These are phyloP conservation scores for Papilio xuthus DNA, from an alignment of 1,140 invertebrate genomes.

Conservation along the genomic window DNA sequence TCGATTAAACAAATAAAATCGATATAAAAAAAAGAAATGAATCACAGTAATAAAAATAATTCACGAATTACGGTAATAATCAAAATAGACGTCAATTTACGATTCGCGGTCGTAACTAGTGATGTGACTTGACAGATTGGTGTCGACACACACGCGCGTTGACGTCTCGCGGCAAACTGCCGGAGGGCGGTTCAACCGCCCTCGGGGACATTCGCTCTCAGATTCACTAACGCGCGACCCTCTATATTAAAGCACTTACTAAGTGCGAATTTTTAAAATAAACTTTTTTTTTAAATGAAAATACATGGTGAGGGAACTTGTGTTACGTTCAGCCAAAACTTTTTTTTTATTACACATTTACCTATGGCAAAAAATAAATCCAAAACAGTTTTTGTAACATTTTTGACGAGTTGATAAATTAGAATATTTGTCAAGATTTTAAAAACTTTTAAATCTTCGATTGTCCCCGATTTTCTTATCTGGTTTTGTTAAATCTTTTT, in stretches of 20 bases:
- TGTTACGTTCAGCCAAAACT: background rate
- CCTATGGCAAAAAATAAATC: background rate
- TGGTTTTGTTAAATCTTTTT: constrained; percentile 5
- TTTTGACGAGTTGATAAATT: background rate
- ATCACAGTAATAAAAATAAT: background rate
- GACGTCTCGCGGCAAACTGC: constrained; percentile 66
- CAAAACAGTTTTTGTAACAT: background rate
- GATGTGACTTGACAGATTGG: constrained; percentile 17
- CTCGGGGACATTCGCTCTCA: constrained; percentile 54
- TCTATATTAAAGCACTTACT: constrained; percentile 43
- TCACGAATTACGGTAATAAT: background rate
- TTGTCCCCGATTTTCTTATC: constrained; percentile 26
- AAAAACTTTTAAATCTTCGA: background rate
- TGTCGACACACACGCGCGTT: constrained; percentile 56
- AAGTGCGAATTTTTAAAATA: constrained; percentile 37
- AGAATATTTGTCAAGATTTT: background rate
- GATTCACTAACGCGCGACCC: constrained; percentile 43
- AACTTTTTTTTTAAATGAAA: background rate
- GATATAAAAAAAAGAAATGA: background rate
- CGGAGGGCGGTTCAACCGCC: constrained; percentile 71
- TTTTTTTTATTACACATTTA: background rate
- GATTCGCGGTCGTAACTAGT: constrained; percentile 12
- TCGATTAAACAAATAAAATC: background rate
- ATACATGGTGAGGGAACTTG: background rate
- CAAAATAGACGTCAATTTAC: constrained; percentile 19